phyloP scores from a whole-genome alignment of 2,113 vertebrate genomes.

The Crocuta crocuta region DNA sequence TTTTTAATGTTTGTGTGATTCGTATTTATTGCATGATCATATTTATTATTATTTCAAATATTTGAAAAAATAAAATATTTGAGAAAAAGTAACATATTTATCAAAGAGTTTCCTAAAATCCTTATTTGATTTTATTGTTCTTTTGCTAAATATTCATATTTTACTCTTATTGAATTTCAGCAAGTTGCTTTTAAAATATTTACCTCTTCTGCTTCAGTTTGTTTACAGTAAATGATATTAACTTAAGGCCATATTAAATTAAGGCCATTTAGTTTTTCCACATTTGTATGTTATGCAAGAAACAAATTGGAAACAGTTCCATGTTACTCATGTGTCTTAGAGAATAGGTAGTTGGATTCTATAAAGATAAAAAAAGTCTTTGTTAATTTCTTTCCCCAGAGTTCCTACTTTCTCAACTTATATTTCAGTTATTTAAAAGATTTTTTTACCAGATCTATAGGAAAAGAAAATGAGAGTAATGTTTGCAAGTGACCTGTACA shows the following conservation, averaged over 20 bases:
- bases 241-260: no score
- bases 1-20: background rate
- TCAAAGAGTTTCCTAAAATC: background rate
- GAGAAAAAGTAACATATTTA: background rate
- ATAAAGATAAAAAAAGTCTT: background rate
- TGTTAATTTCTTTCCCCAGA: background rate
- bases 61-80: background rate
- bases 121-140: background rate
- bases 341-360: background rate
- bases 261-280: background rate
- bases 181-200: background rate
- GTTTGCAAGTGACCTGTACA: background rate
- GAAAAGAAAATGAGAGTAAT: background rate
- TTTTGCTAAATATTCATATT: background rate
- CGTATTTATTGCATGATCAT: background rate
- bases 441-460: background rate
- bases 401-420: background rate
- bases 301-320: background rate
- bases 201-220: background rate
- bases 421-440: background rate
- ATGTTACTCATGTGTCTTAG: background rate
- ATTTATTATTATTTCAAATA: background rate
- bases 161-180: slow-evolving; percentile 2
- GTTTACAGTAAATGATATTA: background rate
- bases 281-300: background rate